phyloP scores from a whole-genome alignment of 1,140 invertebrate genomes.

The Drosophila truncata region DNA sequence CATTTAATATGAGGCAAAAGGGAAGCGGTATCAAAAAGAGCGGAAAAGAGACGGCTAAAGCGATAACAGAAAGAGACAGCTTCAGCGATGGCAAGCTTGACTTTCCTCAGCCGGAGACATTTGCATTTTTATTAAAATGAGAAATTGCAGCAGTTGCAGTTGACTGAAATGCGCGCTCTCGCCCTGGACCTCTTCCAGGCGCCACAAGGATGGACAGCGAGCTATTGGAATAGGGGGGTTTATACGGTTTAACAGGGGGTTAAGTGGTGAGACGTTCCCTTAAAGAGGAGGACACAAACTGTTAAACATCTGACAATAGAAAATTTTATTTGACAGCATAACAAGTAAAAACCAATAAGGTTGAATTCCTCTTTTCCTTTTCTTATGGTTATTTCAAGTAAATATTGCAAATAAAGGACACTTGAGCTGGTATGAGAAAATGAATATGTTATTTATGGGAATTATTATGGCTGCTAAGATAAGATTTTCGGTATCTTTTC shows the following conservation, averaged over 20 bases:
- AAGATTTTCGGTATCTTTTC: not conserved
- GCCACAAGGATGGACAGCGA: conserved; percentile 46
- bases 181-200: conserved; percentile 12
- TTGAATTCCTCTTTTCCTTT: not conserved
- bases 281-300: conserved; percentile 10
- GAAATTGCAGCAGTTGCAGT: conserved; percentile 72
- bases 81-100: conserved; percentile 49
- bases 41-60: conserved; percentile 3
- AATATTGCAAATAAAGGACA: not conserved
- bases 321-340: conserved; percentile 22
- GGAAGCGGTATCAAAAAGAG: not conserved
- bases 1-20: conserved; percentile 65
- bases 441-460: not conserved
- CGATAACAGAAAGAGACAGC: conserved; percentile 8
- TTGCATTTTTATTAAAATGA: conserved; percentile 83
- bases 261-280: not conserved
- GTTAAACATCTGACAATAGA: conserved; percentile 23
- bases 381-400: not conserved
- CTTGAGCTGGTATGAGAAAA: not conserved
- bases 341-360: conserved; percentile 18
- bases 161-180: conserved; percentile 48
- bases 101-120: conserved; percentile 70
- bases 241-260: not conserved
- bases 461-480: not conserved
- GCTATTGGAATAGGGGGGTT: not conserved